phyloP scores from a whole-genome alignment of 1,140 invertebrate species.

The Saxidomus purpurata region DNA sequence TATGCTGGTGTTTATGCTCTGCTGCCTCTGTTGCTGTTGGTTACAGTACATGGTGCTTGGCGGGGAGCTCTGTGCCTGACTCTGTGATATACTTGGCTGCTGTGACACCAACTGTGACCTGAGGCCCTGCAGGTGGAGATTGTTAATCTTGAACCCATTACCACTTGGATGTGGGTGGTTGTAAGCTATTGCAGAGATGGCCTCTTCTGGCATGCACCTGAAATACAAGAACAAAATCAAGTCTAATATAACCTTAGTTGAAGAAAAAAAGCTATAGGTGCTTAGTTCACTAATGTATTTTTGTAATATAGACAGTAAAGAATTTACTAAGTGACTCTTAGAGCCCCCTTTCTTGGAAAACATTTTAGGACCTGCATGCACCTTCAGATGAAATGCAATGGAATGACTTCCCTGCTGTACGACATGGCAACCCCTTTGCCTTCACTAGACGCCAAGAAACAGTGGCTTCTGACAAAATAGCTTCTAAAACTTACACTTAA shows the following conservation, averaged over 20 bases:
- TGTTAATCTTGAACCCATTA: slow-evolving; percentile 53
- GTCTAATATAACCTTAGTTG: no score
- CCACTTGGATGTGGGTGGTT: slow-evolving; percentile 56
- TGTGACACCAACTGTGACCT: slow-evolving; percentile 12
- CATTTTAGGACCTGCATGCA: no score
- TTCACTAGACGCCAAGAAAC: no score
- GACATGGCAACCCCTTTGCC: no score
- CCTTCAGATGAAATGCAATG: no score
- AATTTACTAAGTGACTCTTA: not conserved
- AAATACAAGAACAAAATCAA: slow-evolving; percentile 28
- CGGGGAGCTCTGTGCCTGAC: slow-evolving; percentile 21
- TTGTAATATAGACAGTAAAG: not conserved
- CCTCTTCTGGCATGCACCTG: slow-evolving; percentile 78
- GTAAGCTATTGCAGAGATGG: slow-evolving; percentile 75
- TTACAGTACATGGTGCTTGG: slow-evolving; percentile 63
- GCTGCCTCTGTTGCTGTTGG: slow-evolving; percentile 46
- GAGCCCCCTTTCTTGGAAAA: not conserved
- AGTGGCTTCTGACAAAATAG: no score
- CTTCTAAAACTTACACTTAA: no score
- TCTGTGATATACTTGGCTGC: slow-evolving; percentile 35
- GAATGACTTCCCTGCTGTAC: no score
- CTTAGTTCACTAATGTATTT: no score
- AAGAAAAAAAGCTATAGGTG: no score
- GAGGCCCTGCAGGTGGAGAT: slow-evolving; percentile 51
- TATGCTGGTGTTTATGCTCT: slow-evolving; percentile 41